Evolutionary conservation across 2,888 invertebrate species (phyloP), one percentile per base, ranked within the genome.

Genomic region (Drosophila sordidula): DNA sequence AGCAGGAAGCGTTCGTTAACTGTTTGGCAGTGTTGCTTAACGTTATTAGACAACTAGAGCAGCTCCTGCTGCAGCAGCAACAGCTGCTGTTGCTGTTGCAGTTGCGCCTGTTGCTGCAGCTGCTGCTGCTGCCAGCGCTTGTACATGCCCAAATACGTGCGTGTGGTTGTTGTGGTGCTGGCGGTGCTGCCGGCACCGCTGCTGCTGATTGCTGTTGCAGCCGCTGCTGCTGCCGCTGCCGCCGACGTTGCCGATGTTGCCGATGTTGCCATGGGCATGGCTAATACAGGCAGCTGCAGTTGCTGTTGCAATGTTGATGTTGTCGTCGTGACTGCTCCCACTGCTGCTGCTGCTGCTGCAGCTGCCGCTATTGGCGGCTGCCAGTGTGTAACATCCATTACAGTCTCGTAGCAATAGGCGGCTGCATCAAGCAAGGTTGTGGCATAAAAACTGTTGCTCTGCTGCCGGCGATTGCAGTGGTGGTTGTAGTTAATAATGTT

Each of bases 111-210:
- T 62, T 83, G 83, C 42, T 87, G 86, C 73, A 87, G 65, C 59
- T 85, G 81, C 41, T 89, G 83, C 64, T 87, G 89, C 66, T 86
- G 89, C 84, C 86, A 73, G 62, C 87, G 86, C 75, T 89, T 78
- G 61, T 85, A 80, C 76, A 89, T 74, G 56, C 82, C 77, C 68
- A 85, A 61, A 63, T 87, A 80, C 52, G 78, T 70, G 64, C 66
- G 74, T 32, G 87, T 62, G 44, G 77, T 57, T 45, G 67, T 44
- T 45, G 59, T 36, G 18, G 50, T 64, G 32, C 34, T 61, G 32
- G 39, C 46, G 16, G 42, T 39, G 61, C 25, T 39, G 66, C n/a
- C 55, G 55, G 18, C 18, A 18, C 18, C 18, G 18, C 18, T 18
- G 18, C 52, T 57, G 61, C 25, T 63, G 3, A 22, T 39, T 5